Percentiles rank a stretch among this genome's conserved stretches.
phyloP scores from a whole-genome alignment of 1,140 invertebrate species.

The Pemphigus obesinymphae region DNA sequence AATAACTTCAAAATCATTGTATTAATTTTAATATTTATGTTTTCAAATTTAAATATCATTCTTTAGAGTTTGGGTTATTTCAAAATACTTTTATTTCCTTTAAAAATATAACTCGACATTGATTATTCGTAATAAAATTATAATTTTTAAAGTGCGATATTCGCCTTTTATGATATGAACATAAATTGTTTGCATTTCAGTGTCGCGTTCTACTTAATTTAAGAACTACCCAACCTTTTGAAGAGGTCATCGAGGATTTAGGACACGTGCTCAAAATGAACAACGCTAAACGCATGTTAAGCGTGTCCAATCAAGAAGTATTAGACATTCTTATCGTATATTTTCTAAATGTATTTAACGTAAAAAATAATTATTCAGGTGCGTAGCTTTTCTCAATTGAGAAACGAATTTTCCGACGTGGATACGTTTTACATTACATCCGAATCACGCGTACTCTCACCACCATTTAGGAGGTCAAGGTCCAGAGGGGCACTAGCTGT shows the following conservation, averaged over 20 bases:
- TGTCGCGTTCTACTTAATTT: constrained; percentile 86
- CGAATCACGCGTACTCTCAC: constrained; percentile 57
- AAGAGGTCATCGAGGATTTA: constrained; percentile 88
- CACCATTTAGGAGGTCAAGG: constrained; percentile 64
- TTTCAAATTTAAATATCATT: too few species aligned
- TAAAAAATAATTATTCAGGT: constrained; percentile 56
- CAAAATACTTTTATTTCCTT: too few species aligned
- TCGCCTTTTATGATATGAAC: too few species aligned
- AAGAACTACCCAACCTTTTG: constrained; percentile 85
- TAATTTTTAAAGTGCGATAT: too few species aligned
- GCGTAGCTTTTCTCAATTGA: constrained; percentile 82
- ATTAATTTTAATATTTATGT: too few species aligned
- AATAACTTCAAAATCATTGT: too few species aligned
- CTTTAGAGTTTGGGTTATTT: too few species aligned
- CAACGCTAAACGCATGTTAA: constrained; percentile 83
- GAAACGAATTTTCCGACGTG: constrained; percentile 84
- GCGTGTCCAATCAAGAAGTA: constrained; percentile 84
- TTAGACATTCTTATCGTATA: constrained; percentile 42
- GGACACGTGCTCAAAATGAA: constrained; percentile 88
- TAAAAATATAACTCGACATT: too few species aligned
- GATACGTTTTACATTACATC: constrained; percentile 83
- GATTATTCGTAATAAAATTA: too few species aligned
- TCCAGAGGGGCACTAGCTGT: constrained; percentile 55
- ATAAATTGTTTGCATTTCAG: constrained; percentile 51
- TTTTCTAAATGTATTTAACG: background rate